Conservation (phyloP, 2,888 invertebrate species). For the Lithophane leautieri region DNA sequence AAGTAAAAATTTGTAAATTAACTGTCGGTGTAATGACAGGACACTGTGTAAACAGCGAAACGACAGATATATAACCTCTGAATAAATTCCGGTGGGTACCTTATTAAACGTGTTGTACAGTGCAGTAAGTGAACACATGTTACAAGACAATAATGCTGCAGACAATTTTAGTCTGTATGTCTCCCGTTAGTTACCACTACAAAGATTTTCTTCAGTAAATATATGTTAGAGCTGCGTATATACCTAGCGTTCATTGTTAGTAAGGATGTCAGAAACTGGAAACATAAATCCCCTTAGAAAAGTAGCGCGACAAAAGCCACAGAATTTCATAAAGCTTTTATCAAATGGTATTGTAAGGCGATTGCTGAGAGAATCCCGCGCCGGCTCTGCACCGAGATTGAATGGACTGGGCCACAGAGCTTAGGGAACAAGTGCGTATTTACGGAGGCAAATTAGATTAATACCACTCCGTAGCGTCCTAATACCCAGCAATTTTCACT, state of each 20-base stretch:
- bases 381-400: slow-evolving; percentile 33
- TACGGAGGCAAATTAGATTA: slow-evolving; percentile 47
- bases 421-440: slow-evolving; percentile 35
- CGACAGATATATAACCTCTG: background rate
- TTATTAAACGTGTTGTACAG: background rate
- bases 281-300: slow-evolving; percentile 59
- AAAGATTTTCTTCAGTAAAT: no score
- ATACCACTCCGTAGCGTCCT: slow-evolving; percentile 17
- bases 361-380: slow-evolving; percentile 52
- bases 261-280: slow-evolving; percentile 44
- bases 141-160: background rate
- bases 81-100: no score
- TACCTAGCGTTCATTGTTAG: slow-evolving; percentile 18
- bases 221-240: slow-evolving; percentile 1
- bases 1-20: no score
- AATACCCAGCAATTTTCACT: slow-evolving; percentile 39
- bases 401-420: slow-evolving; percentile 47
- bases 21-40: no score
- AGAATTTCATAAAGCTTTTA: slow-evolving; percentile 66
- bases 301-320: slow-evolving; percentile 61
- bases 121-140: background rate
- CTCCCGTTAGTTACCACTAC: no score
- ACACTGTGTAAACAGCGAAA: background rate
- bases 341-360: slow-evolving; percentile 57
- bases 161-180: background rate